Evolutionary conservation across 2,888 invertebrate species (phyloP).

Genomic region (Petrophora chlorosata): DNA sequence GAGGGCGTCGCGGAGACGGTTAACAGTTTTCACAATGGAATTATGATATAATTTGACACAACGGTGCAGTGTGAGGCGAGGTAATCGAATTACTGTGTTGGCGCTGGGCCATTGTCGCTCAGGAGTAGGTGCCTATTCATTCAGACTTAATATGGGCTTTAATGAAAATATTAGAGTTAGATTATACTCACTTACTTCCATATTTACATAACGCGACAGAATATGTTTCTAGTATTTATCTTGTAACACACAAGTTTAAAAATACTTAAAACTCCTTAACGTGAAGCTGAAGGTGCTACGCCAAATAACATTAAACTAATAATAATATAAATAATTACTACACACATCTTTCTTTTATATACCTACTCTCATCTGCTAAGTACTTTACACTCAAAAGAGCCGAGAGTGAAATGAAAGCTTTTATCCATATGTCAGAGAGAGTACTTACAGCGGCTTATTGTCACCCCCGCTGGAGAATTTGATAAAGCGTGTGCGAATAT

Average conservation of each 20-base stretch:
- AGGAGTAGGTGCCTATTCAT: constrained; percentile 9
- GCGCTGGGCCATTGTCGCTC: constrained; percentile 11
- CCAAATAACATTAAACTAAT: no score
- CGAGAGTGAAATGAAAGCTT: constrained; percentile 83
- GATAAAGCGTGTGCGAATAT: constrained; percentile 85
- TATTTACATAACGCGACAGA: no score
- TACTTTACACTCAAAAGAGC: constrained; percentile 75
- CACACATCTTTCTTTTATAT: constrained; percentile 15
- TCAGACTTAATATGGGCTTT: neutral
- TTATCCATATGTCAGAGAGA: constrained; percentile 83
- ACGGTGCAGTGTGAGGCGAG: constrained; percentile 57
- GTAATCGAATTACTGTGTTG: constrained; percentile 34
- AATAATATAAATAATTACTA: neutral
- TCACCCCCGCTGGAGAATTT: constrained; percentile 84
- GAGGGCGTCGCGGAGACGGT: constrained; percentile 79
- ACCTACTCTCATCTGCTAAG: constrained; percentile 44
- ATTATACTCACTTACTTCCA: no score
- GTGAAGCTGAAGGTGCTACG: no score
- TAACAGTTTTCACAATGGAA: constrained; percentile 83
- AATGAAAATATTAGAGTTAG: neutral
- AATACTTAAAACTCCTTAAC: no score
- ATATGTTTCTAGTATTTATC: no score
- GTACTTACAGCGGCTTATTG: constrained; percentile 84
- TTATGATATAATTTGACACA: constrained; percentile 83
- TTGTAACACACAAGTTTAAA: no score